Base-by-base conservation (phyloP, 2,797 vertebrate species). In the Sebastes cheni region DNA sequence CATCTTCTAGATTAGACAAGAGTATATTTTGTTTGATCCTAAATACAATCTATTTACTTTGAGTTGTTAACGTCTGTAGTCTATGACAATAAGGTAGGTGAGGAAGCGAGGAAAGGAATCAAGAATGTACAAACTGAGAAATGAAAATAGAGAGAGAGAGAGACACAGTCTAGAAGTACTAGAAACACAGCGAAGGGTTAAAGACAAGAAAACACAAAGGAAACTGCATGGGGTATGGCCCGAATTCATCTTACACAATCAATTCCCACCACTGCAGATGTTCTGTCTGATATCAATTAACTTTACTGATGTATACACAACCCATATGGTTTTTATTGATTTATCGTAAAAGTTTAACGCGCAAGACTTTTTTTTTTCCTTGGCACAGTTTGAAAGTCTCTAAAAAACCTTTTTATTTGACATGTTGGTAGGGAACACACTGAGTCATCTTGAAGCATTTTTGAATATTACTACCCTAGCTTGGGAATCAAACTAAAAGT, bases 241-340 rank as follows among this genome's bases (percentile, higher is more conserved):
- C 16, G 16, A 16, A 54, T 14, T 18, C 8, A 4, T 32, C 3
- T 67, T n/a, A 27, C 6, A 25, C 1, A 66, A 30, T 56, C 36
- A 27, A 16, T 34, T 67, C 58, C 70, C 58, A 58, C 13, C 77
- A 6, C 22, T 29, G 64, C 32, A 29, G 20, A 84, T 14, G 34
- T 55, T 64, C 29, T 61, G 42, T 66, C 55, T 75, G 54, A 77
- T 29, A 69, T 72, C 61, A 77, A 20, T 82, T 62, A 60, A 20
- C 39, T 72, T 29, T 12, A 62, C 12, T 64, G 10, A 79, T 34
- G n/a, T 20, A 16, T 46, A 18, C 42, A 22, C 20, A 59, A 42
- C 7, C 16, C 75, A 77, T 73, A 12, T 75, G 69, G 67, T 20
- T 52, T 85, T 61, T 10, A 67, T 70, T 61, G 34, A 32, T 34